Evolutionary conservation across 2,797 vertebrate genomes (phyloP).

Genomic region (Vireo griseus): DNA sequence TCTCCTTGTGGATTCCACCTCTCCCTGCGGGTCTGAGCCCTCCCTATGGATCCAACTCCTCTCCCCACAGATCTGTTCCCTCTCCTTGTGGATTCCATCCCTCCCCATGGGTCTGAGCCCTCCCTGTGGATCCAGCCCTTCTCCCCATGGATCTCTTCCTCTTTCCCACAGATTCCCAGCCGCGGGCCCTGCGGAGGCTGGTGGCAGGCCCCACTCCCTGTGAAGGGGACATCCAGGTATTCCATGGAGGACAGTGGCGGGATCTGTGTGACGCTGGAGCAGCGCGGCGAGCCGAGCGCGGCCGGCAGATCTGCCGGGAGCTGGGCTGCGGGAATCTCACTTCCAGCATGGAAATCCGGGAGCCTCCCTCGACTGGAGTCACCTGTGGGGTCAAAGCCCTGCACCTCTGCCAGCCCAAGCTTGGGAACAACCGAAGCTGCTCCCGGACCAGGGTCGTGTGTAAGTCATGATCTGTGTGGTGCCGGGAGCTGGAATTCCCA

Average conservation of each 20-base stretch:
- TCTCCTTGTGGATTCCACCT: neutral
- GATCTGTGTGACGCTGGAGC: neutral
- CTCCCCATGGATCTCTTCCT: neutral
- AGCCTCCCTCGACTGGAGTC: fast-evolving
- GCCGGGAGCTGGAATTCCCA: neutral
- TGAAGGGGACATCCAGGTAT: constrained; percentile 55
- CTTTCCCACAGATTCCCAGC: constrained; percentile 40
- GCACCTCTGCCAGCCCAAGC: constrained; percentile 28
- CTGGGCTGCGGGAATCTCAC: constrained; percentile 46
- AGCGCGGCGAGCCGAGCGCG: fast-evolving
- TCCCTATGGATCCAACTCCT: too few species aligned
- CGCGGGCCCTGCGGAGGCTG: constrained; percentile 56
- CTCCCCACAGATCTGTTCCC: too few species aligned
- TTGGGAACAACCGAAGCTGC: neutral
- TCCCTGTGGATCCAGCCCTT: neutral
- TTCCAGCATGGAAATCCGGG: neutral
- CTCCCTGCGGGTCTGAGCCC: neutral
- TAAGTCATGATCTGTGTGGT: neutral
- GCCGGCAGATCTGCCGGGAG: constrained; percentile 58
- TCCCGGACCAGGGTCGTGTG: constrained; percentile 52
- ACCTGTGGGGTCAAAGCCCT: neutral
- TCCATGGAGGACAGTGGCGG: neutral
- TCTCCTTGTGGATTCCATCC: too few species aligned
- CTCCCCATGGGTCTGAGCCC: fast-evolving
- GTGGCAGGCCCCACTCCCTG: neutral